Evolutionary conservation across 1,140 invertebrate species (phyloP), one percentile per base, ranked within the genome.

Genomic region (Meteorus sp.): DNA sequence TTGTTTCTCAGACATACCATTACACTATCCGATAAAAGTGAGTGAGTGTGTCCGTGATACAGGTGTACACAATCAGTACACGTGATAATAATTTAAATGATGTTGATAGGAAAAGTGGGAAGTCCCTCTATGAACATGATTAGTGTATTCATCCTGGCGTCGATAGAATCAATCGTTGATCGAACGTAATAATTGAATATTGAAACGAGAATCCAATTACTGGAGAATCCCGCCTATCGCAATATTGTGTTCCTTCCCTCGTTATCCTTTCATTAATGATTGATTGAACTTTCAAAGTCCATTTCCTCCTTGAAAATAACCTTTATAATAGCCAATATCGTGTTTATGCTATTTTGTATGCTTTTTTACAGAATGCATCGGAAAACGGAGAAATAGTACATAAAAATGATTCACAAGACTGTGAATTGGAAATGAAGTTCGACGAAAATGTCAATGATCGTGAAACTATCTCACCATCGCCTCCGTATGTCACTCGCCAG

Each of bases 401-500:
- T n/a, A n/a, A n/a, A n/a, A n/a, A n/a, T n/a, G n/a, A n/a, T n/a
- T n/a, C n/a, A n/a, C n/a, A n/a, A n/a, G n/a, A n/a, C n/a, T n/a
- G n/a, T n/a, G n/a, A 45, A 4, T 11, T 11, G 11, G 29, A 7
- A 39, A 33, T 56, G 13, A 35, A 22, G 22, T 47, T 45, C 54
- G 65, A 63, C 35, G 50, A 60, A 20, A 61, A 68, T 15, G 7
- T 44, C 3, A 33, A 52, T 22, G 35, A 45, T 27, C 17, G 27
- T 1, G 41, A 47, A 9, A 9, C 39, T 11, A 22, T 56, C n/a
- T 51, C 23, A 39, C 20, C 35, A 45, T 9, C 20, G 29, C 59
- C 54, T 23, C 66, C 65, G 17, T 73, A 70, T 17, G 72, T 75
- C 7, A 68, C 66, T 2, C 68, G 76, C 0, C 75, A 78, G 44